Base-by-base conservation (phyloP, 1,140 invertebrate genomes). In the Nymphalis io region DNA sequence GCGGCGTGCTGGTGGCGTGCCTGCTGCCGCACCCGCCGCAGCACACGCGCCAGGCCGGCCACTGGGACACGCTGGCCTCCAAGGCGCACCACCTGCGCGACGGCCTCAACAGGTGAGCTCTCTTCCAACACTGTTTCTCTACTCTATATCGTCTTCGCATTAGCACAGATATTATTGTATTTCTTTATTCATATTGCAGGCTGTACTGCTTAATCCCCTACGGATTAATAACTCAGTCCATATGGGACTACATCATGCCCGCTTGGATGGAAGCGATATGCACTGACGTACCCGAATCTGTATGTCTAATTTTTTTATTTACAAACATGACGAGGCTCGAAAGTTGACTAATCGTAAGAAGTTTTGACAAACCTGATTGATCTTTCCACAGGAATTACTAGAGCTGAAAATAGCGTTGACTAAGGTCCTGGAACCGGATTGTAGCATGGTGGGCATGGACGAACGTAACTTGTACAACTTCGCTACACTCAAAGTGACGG, bases 231-330 rank as follows among this genome's bases (percentile, higher is more conserved):
- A 98, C 97, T 1, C 94, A 97, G 62, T 96, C 99, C 81, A 97
- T 99, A 59, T 99, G 98, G 98, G 97, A 99, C 85, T 96, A 97
- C 84, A 97, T 99, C 12, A 99, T 99, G 97, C 98, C 98, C 0
- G 96, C 98, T 83, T 99, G 98, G 98, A 96, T 99, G 95, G 98
- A 99, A 92, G 97, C 98, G 0, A 98, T 99, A 74, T 96, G 97
- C 33, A 97, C 97, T 77, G 98, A 99, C 87, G 96, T 99, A 5
- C 96, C 97, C 1, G 96, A 98, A 86, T 96, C 98, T 82, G 98
- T 88, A 60, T 11, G 33, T 55, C 1, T 18, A n/a, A 3, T 15
- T 12, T 1, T 2, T 51, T n/a, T n/a, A n/a, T n/a, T n/a, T n/a
- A n/a, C n/a, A n/a, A n/a, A n/a, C n/a, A n/a, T n/a, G n/a, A n/a